A percentile compares a stretch with the other conserved stretches of the same genome.
These are phyloP conservation scores for Podarcis cretensis DNA, from an alignment of 2,113 vertebrate species.

Conservation along the genomic window DNA sequence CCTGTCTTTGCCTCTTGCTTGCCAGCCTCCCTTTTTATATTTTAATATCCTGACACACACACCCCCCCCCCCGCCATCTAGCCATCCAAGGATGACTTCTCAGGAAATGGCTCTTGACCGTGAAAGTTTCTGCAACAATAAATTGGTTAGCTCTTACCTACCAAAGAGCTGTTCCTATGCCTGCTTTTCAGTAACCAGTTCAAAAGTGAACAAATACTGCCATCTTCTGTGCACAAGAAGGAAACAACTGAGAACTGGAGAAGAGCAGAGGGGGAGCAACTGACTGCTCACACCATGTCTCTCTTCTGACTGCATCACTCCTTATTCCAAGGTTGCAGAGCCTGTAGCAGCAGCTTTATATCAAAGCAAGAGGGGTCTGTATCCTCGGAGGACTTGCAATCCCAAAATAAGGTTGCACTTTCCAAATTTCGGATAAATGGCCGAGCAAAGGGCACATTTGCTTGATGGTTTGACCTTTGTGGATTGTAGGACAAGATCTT, in stretches of 20 bases:
- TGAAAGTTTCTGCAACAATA: not conserved
- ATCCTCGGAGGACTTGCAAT: not conserved
- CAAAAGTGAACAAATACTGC: not conserved
- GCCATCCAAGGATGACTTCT: not conserved
- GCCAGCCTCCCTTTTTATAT: too few relatives aligned
- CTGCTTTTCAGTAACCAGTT: not conserved
- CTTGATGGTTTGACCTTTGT: not conserved
- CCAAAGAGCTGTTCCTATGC: not conserved
- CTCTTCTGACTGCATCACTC: not conserved
- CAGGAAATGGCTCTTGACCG: not conserved
- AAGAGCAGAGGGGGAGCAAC: not conserved
- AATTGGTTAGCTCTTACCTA: not conserved
- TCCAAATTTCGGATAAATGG: not conserved
- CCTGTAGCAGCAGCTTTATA: too few relatives aligned
- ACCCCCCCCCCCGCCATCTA: too few relatives aligned
- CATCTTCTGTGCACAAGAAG: not conserved
- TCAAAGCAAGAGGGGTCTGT: not conserved
- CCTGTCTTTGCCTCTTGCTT: too few relatives aligned
- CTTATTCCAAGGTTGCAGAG: not conserved
- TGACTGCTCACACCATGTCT: too few relatives aligned
- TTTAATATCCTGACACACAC: too few relatives aligned
- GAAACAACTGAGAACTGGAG: not conserved
- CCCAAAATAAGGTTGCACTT: not conserved
- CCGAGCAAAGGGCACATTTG: not conserved
- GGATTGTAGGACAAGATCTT: too few relatives aligned